Conservation (phyloP, 2,797 vertebrate species). For the Linurgus olivaceus region DNA sequence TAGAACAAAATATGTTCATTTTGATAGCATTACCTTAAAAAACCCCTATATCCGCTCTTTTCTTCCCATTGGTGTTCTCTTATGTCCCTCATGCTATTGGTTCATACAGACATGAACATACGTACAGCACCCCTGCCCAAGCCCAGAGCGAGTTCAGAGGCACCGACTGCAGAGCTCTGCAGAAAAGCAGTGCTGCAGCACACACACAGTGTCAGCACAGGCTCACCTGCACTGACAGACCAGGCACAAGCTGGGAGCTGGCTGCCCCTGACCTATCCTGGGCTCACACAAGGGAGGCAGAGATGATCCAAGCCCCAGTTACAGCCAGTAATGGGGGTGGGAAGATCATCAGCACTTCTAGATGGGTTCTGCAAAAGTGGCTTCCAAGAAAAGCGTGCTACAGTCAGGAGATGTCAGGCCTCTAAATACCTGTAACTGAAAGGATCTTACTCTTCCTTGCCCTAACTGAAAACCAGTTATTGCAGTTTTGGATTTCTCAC, state of each 20-base stretch:
- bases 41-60: not conserved
- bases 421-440: not conserved
- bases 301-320: not conserved
- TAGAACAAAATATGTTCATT: not conserved
- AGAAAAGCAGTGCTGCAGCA: fast-evolving
- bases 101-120: fast-evolving
- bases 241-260: not conserved
- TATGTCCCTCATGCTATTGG: fast-evolving
- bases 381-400: not conserved
- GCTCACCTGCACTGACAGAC: not conserved
- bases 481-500: not conserved
- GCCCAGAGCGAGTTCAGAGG: not conserved
- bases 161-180: not conserved
- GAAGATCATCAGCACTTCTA: not conserved
- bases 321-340: not conserved
- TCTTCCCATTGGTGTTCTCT: not conserved
- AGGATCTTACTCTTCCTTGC: not conserved
- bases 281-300: fast-evolving
- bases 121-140: not conserved
- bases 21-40: not conserved
- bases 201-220: not conserved
- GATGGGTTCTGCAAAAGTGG: not conserved
- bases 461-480: not conserved
- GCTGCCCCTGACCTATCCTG: not conserved
- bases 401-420: not conserved